Evolutionary conservation across 23 tunicate species (phyloP).

Genomic region (Clavelina lepadiformis): DNA sequence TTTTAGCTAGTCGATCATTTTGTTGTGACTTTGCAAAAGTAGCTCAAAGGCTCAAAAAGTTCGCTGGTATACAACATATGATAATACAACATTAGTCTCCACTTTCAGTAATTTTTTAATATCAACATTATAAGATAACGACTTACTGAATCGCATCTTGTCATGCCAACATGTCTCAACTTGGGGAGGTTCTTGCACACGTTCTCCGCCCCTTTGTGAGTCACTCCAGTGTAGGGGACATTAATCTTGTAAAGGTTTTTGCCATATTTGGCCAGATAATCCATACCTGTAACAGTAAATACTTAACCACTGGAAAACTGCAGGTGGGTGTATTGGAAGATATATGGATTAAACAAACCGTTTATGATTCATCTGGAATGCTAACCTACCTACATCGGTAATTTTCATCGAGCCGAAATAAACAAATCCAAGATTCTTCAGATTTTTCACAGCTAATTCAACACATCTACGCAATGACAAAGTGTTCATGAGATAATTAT

Average conservation of each 20-base stretch:
- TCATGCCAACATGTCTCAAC: slow-evolving; percentile 32
- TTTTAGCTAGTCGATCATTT: too few species aligned
- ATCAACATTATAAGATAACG: background rate
- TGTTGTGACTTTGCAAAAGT: too few species aligned
- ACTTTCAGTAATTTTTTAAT: background rate
- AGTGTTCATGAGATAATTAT: too few species aligned
- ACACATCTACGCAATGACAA: slow-evolving; percentile 18
- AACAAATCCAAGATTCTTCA: background rate
- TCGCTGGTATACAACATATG: too few species aligned
- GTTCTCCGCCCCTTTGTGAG: slow-evolving; percentile 23
- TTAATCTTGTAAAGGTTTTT: slow-evolving; percentile 21
- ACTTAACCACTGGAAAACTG: background rate
- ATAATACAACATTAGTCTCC: too few species aligned
- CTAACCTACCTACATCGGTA: slow-evolving; percentile 17
- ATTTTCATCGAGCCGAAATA: slow-evolving; percentile 8
- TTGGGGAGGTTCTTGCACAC: slow-evolving; percentile 34
- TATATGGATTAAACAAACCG: background rate
- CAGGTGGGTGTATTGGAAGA: background rate
- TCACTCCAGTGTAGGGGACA: slow-evolving; percentile 40
- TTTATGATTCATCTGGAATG: too few species aligned
- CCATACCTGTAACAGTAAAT: slow-evolving; percentile 15
- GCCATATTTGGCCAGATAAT: slow-evolving; percentile 19
- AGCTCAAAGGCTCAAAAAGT: too few species aligned
- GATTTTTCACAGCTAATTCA: background rate
- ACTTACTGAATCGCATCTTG: slow-evolving; percentile 31